Percentiles rank a stretch among this genome's conserved stretches.
These are phyloP conservation scores for Passer domesticus DNA, from an alignment of 2,113 vertebrate genomes.

Conservation along the genomic window DNA sequence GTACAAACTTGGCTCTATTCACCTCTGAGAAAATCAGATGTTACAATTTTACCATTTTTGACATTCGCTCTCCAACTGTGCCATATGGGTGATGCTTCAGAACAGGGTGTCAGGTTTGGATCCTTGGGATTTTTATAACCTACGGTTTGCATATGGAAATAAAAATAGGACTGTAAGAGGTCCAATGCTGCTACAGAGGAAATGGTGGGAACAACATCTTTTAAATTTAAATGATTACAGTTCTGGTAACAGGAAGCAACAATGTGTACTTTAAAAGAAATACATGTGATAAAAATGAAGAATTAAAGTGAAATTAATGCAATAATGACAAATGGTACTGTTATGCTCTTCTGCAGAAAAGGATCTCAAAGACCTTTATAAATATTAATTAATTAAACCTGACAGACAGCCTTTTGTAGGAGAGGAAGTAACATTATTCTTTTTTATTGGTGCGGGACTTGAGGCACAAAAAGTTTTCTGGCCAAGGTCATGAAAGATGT, in stretches of 20 bases:
- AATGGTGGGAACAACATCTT: not conserved
- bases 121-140: not conserved
- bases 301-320: slow-evolving; percentile 36
- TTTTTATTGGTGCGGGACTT: slow-evolving; percentile 17
- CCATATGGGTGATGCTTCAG: not conserved
- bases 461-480: slow-evolving; percentile 31
- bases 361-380: slow-evolving; percentile 26
- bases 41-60: not conserved
- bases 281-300: slow-evolving; percentile 27
- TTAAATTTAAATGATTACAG: not conserved
- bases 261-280: slow-evolving; percentile 30
- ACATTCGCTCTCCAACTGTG: not conserved
- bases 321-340: slow-evolving; percentile 38
- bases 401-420: slow-evolving; percentile 46
- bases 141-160: not conserved
- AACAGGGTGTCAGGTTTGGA: not conserved
- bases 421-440: slow-evolving; percentile 45
- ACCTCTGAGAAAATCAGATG: not conserved
- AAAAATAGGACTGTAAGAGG: not conserved
- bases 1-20: not conserved
- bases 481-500: slow-evolving; percentile 20
- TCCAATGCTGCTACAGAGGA: not conserved
- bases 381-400: slow-evolving; percentile 58
- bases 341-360: slow-evolving; percentile 2
- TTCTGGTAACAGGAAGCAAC: slow-evolving; percentile 35